Evolutionary conservation across 2,113 vertebrate genomes (phyloP).

Genomic region (Danionella cerebrum): DNA sequence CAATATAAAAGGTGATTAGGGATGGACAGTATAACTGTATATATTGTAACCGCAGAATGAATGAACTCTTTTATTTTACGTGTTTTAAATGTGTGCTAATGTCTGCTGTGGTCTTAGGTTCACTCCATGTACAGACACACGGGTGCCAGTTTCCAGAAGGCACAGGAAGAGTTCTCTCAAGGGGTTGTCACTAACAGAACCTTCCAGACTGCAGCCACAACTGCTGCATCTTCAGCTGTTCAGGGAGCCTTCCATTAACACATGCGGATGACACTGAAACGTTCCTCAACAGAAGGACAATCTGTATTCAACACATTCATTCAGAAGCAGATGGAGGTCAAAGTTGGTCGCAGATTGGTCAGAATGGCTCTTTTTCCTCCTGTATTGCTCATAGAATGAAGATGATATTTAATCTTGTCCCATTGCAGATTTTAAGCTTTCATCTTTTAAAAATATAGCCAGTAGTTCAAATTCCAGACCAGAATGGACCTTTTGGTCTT

Average conservation of each 20-base stretch:
- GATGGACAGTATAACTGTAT: no score
- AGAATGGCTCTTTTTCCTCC: no score
- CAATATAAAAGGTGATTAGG: no score
- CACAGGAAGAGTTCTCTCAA: constrained; percentile 89
- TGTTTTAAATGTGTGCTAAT: background rate
- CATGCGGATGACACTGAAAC: background rate
- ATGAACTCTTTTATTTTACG: no score
- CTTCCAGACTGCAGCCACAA: constrained; percentile 72
- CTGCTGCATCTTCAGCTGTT: constrained; percentile 71
- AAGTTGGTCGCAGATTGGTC: background rate
- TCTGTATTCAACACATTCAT: background rate
- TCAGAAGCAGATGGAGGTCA: background rate
- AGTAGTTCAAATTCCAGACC: background rate
- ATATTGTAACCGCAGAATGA: no score
- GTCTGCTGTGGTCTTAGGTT: constrained; percentile 61
- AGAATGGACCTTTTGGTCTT: background rate
- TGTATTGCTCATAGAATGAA: background rate
- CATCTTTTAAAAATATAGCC: background rate
- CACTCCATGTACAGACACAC: constrained; percentile 86
- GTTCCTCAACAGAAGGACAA: background rate
- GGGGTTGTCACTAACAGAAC: constrained; percentile 78
- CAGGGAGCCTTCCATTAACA: constrained; percentile 65
- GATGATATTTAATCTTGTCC: background rate
- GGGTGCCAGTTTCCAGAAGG: constrained; percentile 88
- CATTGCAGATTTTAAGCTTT: no score